Evolutionary conservation across 2,888 invertebrate species (phyloP), one percentile per base, ranked within the genome.

Genomic region (Polia nebulosa): DNA sequence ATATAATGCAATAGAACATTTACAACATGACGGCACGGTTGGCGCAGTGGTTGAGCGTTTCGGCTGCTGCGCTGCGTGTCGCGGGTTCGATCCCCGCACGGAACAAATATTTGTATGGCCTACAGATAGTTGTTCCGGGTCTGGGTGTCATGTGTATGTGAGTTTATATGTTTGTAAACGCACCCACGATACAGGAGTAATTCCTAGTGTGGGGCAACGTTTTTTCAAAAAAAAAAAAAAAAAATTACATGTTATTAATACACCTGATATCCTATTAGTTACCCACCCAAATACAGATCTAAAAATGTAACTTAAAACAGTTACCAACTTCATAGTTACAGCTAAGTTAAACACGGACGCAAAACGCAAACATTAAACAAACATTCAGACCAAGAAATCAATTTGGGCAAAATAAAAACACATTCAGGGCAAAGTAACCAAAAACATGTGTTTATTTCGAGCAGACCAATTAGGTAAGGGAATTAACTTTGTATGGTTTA

Each of bases 321-420:
- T 1, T 25, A 32, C 36, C 7, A 52, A 39, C 11, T 20, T 36
- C 8, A 22, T 29, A 44, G 36, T 52, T 20, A 49, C 36, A 36
- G 5, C 3, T 22, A 34, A 58, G 17, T 29, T 41, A 17, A 67
- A 58, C 9, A 59, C 20, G 13, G 25, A 29, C 6, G 9, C 53
- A 44, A 36, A 52, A 44, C 25, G 13, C 8, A 29, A 49, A 25
- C 29, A 77, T 81, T 81, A 80, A 64, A 52, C 29, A 27, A 70
- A 71, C 20, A 74, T 74, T 76, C 59, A 81, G 81, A 79, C 76
- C 72, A 74, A 69, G 62, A 80, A 76, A 78, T 74, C 60, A 29
- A 72, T 78, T 79, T 61, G 62, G 55, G 39, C 20, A 60, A 47
- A 61, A 49, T 61, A 60, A 64, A 62, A 67, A 51, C 64, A 67